These are phyloP conservation scores for Chromoteleia sp. DNA, from an alignment of 2,888 invertebrate genomes.

Conservation along the genomic window DNA sequence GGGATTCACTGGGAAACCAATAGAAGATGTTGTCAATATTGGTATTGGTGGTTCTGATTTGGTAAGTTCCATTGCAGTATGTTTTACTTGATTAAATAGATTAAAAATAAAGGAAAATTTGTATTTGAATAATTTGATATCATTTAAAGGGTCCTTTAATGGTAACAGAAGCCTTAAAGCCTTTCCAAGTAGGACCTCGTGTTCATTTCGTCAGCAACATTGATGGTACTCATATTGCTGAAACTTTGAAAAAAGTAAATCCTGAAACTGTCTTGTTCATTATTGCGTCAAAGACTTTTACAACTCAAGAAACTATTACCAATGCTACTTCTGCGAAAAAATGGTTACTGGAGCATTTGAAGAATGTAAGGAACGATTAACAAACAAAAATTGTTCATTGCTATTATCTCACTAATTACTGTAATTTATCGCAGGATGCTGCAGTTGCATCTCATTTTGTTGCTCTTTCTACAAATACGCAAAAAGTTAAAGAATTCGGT, in stretches of 20 bases:
- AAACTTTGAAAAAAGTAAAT: slow-evolving; percentile 94
- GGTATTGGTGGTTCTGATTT: slow-evolving; percentile 99
- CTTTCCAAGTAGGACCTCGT: slow-evolving; percentile 93
- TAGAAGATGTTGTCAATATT: slow-evolving; percentile 99
- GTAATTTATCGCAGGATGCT: slow-evolving; percentile 87
- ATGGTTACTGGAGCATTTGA: slow-evolving; percentile 95
- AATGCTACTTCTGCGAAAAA: slow-evolving; percentile 99
- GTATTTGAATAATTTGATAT: slow-evolving; percentile 22
- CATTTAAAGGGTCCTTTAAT: slow-evolving; percentile 94
- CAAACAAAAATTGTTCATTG: too few relatives aligned
- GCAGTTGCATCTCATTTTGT: slow-evolving; percentile 99
- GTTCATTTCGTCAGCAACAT: slow-evolving; percentile 99
- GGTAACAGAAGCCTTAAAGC: slow-evolving; percentile 99
- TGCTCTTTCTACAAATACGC: slow-evolving; percentile 97
- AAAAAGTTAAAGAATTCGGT: slow-evolving; percentile 98
- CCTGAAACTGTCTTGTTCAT: slow-evolving; percentile 98
- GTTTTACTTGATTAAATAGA: too few relatives aligned
- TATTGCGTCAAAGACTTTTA: slow-evolving; percentile 99
- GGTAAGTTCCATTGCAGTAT: slow-evolving; percentile 85
- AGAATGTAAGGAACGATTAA: slow-evolving; percentile 89
- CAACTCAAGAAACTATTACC: slow-evolving; percentile 99
- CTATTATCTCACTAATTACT: too few relatives aligned
- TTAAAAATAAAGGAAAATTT: too few relatives aligned
- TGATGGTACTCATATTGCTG: slow-evolving; percentile 99
- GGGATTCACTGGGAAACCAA: slow-evolving; percentile 92